Base-by-base conservation (phyloP, 2,888 invertebrate genomes). In the Chymomyza amoena region DNA sequence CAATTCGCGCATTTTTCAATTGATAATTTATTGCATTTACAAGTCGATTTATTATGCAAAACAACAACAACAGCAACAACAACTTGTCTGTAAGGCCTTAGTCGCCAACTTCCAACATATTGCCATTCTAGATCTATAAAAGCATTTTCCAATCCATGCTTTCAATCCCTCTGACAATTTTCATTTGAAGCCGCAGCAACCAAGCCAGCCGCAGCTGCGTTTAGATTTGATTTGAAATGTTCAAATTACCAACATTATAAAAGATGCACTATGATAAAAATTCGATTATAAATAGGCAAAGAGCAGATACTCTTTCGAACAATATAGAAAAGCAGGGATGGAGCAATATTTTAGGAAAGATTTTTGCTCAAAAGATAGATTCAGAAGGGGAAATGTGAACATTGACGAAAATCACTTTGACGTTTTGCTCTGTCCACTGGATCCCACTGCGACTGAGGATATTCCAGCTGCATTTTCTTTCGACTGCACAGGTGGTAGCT, bases 161-260 rank as follows among this genome's bases (percentile, higher is more conserved):
- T 85, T 83, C 85, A 85, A 77, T 77, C 80, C 79, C 60, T 80
- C 81, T 84, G 85, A 85, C 86, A 85, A 85, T 85, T 87, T 87
- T 82, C 77, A 81, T 79, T 80, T 79, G 77, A 73, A 76, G 70
- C 71, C 78, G 73, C 67, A 64, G 57, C 39, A 69, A 69, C 70
- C 80, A 75, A 78, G 73, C 72, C 77, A 81, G 79, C 84, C 86
- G 68, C 87, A 84, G 81, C 83, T 84, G 79, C 84, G 78, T 86
- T 78, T 82, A 80, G 84, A 84, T 84, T 84, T 86, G 88, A 86
- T 86, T 87, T 87, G 81, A 82, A 86, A 86, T 84, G 82, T 86
- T 82, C 76, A 81, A 82, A 87, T 85, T 87, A 82, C 86, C 84
- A 80, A 82, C 78, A 84, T 84, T 86, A 83, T 84, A 85, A 85